Evolutionary conservation across 2,797 vertebrate species (phyloP).

Genomic region (Chanos chanos): DNA sequence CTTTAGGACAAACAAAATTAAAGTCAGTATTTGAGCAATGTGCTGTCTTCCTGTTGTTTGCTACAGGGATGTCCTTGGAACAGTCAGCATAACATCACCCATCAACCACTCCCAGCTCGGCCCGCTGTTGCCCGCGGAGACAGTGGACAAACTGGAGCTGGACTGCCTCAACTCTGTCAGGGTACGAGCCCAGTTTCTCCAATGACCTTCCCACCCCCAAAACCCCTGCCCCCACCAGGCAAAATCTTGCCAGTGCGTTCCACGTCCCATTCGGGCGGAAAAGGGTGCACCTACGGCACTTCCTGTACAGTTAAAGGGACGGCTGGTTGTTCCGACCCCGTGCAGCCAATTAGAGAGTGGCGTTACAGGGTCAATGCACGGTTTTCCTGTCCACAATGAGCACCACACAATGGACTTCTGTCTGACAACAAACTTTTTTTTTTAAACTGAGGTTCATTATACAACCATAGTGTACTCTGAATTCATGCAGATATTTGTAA

Average conservation of each 20-base stretch:
- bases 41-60: conserved; percentile 38
- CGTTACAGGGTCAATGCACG: conserved; percentile 39
- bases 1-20: no score
- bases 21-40: conserved; percentile 32
- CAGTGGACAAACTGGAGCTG: conserved; percentile 75
- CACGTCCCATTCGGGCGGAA: conserved; percentile 17
- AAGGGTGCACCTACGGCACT: conserved; percentile 33
- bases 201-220: no score
- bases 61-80: conserved; percentile 81
- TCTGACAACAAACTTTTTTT: conserved; percentile 16
- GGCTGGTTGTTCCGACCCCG: conserved; percentile 29
- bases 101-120: conserved; percentile 71
- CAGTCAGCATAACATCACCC: conserved; percentile 77
- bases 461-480: conserved; percentile 26
- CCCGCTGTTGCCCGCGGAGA: conserved; percentile 77
- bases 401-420: conserved; percentile 39
- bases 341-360: conserved; percentile 32
- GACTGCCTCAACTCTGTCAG: conserved; percentile 82
- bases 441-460: conserved; percentile 26
- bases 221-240: neutral
- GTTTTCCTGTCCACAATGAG: conserved; percentile 44
- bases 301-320: conserved; percentile 31
- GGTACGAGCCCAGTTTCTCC: conserved; percentile 63
- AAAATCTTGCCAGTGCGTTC: neutral
- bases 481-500: conserved; percentile 2